Evolutionary conservation across 2,888 invertebrate species (phyloP).

Genomic region (Acronicta aceris): DNA sequence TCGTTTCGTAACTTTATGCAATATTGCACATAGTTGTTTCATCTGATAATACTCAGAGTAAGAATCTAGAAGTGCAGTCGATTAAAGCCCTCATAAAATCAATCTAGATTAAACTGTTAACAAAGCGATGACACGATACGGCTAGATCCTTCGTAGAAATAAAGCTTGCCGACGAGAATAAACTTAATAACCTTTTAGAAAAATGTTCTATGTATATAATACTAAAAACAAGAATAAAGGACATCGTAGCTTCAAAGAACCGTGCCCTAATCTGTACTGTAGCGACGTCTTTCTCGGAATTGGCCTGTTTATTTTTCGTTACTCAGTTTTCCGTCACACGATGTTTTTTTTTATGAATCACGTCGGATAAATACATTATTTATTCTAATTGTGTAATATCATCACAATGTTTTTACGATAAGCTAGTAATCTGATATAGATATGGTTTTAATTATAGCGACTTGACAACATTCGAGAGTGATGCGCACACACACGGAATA

Average conservation of each 20-base stretch:
- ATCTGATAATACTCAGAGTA: constrained; percentile 3
- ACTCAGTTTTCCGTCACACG: constrained; percentile 21
- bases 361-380: constrained; percentile 5
- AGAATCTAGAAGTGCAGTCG: background rate
- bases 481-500: constrained; percentile 14
- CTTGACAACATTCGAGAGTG: constrained; percentile 8
- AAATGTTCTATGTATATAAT: constrained; percentile 16
- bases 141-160: constrained; percentile 36
- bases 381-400: constrained; percentile 18
- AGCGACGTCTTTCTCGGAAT: constrained; percentile 27
- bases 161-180: constrained; percentile 22
- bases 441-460: constrained; percentile 28
- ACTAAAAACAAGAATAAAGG: constrained; percentile 7
- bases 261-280: constrained; percentile 24
- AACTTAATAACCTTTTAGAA: constrained; percentile 25
- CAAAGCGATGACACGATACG: constrained; percentile 2
- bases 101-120: constrained; percentile 15
- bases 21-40: constrained; percentile 1
- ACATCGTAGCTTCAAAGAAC: constrained; percentile 22
- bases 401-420: constrained; percentile 14
- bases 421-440: constrained; percentile 31
- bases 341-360: constrained; percentile 28
- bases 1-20: constrained; percentile 27
- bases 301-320: constrained; percentile 33
- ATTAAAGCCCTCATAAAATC: constrained; percentile 6